These are phyloP conservation scores for Epirrhoe alternata DNA, from an alignment of 2,888 invertebrate genomes.

Conservation along the genomic window DNA sequence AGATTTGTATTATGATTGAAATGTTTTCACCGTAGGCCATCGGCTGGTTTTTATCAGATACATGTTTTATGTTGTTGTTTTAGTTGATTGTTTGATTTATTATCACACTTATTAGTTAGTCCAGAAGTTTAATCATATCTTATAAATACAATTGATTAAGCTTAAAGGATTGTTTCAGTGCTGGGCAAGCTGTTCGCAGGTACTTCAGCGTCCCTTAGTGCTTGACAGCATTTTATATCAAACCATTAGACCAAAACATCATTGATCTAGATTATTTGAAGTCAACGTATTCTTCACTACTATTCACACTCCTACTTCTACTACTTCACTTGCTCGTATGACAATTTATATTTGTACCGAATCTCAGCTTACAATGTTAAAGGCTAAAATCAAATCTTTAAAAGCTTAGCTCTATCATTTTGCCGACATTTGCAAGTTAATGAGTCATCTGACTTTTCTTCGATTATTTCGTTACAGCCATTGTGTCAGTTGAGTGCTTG, in stretches of 20 bases:
- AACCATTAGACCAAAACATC: no score
- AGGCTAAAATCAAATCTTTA: not conserved
- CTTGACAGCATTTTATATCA: no score
- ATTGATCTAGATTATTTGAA: no score
- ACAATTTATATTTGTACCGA: no score
- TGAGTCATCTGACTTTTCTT: slow-evolving; percentile 34
- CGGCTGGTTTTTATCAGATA: not conserved
- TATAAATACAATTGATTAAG: not conserved
- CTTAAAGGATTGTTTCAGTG: not conserved
- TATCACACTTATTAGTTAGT: no score
- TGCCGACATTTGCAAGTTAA: slow-evolving; percentile 31
- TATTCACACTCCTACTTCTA: no score
- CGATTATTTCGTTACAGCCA: slow-evolving; percentile 44
- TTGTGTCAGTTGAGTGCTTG: slow-evolving; percentile 47
- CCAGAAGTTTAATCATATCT: not conserved
- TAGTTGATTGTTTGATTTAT: not conserved
- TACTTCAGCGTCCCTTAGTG: no score
- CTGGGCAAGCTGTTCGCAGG: not conserved
- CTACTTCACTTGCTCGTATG: no score
- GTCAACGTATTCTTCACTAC: no score
- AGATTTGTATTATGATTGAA: slow-evolving; percentile 18
- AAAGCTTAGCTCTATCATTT: not conserved
- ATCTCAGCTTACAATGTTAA: no score
- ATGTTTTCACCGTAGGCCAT: not conserved
- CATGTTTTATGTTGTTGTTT: not conserved